phyloP scores from a whole-genome alignment of 30 jellyfish, hydroid and myxozoan species.

The Sanderia malayensis region DNA sequence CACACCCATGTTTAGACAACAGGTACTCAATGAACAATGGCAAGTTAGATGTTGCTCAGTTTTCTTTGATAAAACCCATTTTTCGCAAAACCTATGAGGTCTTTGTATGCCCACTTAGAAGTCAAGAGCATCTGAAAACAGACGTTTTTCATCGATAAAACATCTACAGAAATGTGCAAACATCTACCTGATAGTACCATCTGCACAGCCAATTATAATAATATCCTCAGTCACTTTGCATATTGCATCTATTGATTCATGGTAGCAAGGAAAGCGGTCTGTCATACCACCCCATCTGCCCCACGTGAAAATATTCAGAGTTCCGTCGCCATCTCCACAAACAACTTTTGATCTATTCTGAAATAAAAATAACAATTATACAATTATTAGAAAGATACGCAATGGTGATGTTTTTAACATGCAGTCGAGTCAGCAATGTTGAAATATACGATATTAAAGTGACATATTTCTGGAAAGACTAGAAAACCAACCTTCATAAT shows the following conservation, averaged over 20 bases:
- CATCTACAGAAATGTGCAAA: no score
- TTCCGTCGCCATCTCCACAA: constrained; percentile 89
- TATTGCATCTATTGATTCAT: constrained; percentile 57
- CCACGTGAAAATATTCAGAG: constrained; percentile 80
- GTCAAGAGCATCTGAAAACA: no score
- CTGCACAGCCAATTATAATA: constrained; percentile 70
- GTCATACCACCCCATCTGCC: constrained; percentile 95
- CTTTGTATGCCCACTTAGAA: no score
- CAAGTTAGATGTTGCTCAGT: no score
- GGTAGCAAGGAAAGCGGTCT: constrained; percentile 81
- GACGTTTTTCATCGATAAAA: no score
- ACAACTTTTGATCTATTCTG: constrained; percentile 77
- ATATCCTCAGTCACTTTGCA: constrained; percentile 77
- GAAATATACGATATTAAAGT: no score
- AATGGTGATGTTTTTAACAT: not conserved
- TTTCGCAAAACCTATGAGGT: no score
- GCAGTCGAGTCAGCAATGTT: not conserved
- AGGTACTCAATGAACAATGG: no score
- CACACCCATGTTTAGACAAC: no score
- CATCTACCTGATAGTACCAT: constrained; percentile 83
- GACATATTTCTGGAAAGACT: no score
- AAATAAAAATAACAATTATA: no score
- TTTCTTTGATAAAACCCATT: no score
- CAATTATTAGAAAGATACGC: not conserved
- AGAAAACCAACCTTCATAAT: constrained; percentile 46